Evolutionary conservation across 2,888 invertebrate species (phyloP).

Genomic region (Phymatocera aterrima): DNA sequence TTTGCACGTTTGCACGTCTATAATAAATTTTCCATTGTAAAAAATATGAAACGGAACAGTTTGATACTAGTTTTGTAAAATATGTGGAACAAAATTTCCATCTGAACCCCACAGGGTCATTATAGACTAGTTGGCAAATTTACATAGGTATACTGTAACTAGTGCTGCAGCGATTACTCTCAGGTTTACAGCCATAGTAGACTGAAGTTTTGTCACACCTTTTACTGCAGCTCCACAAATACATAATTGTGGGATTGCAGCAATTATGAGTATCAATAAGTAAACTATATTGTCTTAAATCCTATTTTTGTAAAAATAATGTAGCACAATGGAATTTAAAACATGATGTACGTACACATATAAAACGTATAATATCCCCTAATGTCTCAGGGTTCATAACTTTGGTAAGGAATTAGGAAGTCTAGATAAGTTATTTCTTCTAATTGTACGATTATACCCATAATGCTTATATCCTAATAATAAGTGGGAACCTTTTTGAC

Average conservation of each 20-base stretch:
- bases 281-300: background rate
- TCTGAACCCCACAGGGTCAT: too few species aligned
- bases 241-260: background rate
- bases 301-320: background rate
- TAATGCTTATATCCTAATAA: background rate
- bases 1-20: too few species aligned
- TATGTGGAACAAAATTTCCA: too few species aligned
- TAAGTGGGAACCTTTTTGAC: conserved; percentile 9
- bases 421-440: background rate
- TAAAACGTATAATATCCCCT: background rate
- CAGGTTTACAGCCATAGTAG: background rate
- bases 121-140: too few species aligned
- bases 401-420: conserved; percentile 35
- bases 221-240: background rate
- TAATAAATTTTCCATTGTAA: background rate
- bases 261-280: background rate
- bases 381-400: background rate
- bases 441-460: background rate
- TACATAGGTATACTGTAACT: too few species aligned
- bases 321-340: background rate
- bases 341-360: background rate
- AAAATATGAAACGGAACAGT: background rate
- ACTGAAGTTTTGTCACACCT: background rate
- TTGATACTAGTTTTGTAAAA: background rate
- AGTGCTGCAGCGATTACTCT: background rate